phyloP scores from a whole-genome alignment of 2,888 invertebrate species.

The Liodrosophila aerea region DNA sequence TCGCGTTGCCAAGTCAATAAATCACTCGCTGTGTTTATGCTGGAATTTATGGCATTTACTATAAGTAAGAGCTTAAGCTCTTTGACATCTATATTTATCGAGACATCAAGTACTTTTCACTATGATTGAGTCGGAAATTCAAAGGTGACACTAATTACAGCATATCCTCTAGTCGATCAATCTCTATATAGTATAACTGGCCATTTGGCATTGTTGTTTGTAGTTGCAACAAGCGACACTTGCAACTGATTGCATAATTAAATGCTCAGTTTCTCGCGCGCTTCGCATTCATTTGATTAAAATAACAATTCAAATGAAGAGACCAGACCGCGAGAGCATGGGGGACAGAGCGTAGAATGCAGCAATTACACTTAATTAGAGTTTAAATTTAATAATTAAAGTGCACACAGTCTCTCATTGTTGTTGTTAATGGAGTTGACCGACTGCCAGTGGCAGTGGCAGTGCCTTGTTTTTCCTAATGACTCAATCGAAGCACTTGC shows the following conservation, averaged over 20 bases:
- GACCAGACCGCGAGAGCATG: neutral
- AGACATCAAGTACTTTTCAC: no score
- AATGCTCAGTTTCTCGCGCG: conserved; percentile 22
- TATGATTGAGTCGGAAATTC: no score
- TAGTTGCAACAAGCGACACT: conserved; percentile 33
- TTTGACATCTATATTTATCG: no score
- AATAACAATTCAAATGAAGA: conserved; percentile 16
- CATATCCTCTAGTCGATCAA: conserved; percentile 1
- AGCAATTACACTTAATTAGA: conserved; percentile 59
- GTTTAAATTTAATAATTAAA: conserved; percentile 60
- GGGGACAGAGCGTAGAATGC: conserved; percentile 1
- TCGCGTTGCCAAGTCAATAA: no score
- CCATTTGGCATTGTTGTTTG: conserved; percentile 19
- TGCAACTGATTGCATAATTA: conserved; percentile 53
- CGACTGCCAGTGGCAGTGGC: conserved; percentile 37
- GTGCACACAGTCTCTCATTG: no score
- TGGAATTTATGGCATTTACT: no score
- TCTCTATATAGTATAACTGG: neutral
- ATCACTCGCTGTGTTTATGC: no score
- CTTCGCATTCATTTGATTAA: conserved; percentile 61
- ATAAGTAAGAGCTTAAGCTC: no score
- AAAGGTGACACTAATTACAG: conserved; percentile 6
- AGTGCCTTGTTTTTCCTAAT: conserved; percentile 5
- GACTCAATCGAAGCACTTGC: conserved; percentile 23
- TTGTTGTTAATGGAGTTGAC: conserved; percentile 64